Evolutionary conservation across 2,113 vertebrate genomes (phyloP).

Genomic region (Caranx ignobilis): DNA sequence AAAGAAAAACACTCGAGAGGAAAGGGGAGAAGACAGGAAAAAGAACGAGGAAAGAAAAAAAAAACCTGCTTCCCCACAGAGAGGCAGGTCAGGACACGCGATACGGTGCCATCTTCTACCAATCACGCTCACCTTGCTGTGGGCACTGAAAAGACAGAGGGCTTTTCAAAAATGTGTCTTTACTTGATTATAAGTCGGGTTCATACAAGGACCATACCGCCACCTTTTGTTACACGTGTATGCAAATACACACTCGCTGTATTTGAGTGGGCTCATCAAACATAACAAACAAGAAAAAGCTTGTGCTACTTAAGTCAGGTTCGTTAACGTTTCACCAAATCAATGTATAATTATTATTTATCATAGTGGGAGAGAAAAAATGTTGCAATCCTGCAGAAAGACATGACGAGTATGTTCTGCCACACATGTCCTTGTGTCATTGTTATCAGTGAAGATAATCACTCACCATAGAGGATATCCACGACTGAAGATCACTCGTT

Average conservation of each 20-base stretch:
- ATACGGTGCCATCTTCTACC: constrained; percentile 28
- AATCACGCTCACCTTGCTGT: constrained; percentile 21
- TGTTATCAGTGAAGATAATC: background rate
- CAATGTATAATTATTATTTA: background rate
- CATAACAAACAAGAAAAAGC: background rate
- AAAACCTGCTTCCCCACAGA: constrained; percentile 29
- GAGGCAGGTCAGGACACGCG: constrained; percentile 34
- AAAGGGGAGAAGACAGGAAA: constrained; percentile 40
- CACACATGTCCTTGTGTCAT: background rate
- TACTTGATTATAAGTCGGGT: background rate
- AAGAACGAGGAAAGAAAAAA: constrained; percentile 13
- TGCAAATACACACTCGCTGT: background rate
- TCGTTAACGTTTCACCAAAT: background rate
- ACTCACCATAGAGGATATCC: background rate
- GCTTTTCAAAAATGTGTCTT: constrained; percentile 7
- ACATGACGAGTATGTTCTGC: background rate
- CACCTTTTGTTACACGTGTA: background rate
- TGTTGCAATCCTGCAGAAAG: background rate
- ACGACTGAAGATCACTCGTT: background rate
- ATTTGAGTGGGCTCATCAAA: background rate
- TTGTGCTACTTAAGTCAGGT: background rate
- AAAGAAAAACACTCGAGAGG: constrained; percentile 54
- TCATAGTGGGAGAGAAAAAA: background rate
- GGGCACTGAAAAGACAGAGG: constrained; percentile 13
- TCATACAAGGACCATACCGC: constrained; percentile 8